Conservation (phyloP, 2,888 invertebrate genomes). For the Meteorus cinctellus region DNA sequence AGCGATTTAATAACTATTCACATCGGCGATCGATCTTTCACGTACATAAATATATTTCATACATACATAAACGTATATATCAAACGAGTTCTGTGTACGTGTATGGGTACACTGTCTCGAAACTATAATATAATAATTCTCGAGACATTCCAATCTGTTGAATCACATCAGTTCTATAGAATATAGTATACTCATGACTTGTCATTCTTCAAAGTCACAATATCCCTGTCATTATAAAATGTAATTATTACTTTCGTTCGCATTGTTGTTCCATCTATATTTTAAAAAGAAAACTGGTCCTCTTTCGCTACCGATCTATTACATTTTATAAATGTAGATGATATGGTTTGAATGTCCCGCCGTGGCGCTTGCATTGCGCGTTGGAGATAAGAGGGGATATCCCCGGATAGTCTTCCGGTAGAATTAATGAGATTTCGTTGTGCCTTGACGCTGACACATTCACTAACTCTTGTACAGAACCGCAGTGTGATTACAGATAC, state of each 20-base stretch:
- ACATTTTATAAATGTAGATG: not conserved
- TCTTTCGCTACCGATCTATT: not conserved
- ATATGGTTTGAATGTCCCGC: not conserved
- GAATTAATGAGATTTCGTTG: constrained; percentile 24
- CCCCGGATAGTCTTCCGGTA: constrained; percentile 18
- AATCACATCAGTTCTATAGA: constrained; percentile 6
- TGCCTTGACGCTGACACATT: not conserved
- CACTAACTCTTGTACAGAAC: no score
- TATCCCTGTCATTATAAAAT: not conserved
- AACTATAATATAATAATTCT: constrained; percentile 4
- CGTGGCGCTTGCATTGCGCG: not conserved
- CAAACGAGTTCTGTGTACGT: not conserved
- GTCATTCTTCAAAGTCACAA: not conserved
- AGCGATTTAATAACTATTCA: constrained; percentile 1
- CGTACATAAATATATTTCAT: not conserved
- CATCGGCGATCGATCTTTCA: not conserved
- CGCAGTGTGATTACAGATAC: not conserved
- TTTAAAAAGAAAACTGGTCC: not conserved
- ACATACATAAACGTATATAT: not conserved
- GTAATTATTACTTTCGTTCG: not conserved
- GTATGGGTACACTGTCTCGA: not conserved
- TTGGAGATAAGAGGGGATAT: not conserved
- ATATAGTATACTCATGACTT: no score
- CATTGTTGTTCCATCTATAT: not conserved
- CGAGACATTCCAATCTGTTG: not conserved